These are phyloP conservation scores for Oryzias melastigma DNA, from an alignment of 2,113 vertebrate genomes.

Conservation along the genomic window DNA sequence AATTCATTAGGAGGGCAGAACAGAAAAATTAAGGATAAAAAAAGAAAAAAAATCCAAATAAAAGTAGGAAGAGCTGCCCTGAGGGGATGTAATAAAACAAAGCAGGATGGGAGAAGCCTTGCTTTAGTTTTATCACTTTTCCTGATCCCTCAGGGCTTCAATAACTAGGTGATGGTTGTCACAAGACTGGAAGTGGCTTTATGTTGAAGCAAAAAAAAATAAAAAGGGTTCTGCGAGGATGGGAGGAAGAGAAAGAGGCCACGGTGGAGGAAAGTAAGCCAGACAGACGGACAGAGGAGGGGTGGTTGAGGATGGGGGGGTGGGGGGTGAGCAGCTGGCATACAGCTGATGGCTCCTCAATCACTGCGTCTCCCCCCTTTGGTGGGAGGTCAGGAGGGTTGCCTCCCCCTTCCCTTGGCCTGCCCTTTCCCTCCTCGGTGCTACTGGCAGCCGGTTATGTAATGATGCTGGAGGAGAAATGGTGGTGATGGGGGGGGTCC, in stretches of 20 bases:
- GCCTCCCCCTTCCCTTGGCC: conserved; percentile 2
- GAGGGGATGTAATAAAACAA: conserved; percentile 36
- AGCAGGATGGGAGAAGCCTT: conserved; percentile 27
- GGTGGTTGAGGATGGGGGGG: conserved; percentile 8
- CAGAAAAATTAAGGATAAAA: neutral
- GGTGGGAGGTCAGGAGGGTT: conserved; percentile 62
- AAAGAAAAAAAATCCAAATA: conserved; percentile 17
- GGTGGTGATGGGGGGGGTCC: too few species aligned
- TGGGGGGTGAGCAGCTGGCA: conserved; percentile 65
- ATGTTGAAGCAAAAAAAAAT: conserved; percentile 34
- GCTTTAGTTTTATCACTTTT: conserved; percentile 33
- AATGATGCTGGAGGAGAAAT: conserved; percentile 40
- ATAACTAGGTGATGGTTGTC: conserved; percentile 44
- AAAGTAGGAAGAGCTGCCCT: conserved; percentile 21
- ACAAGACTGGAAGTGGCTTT: conserved; percentile 29
- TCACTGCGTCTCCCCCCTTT: conserved; percentile 67
- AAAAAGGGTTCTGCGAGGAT: conserved; percentile 20
- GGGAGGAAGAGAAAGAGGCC: conserved; percentile 35
- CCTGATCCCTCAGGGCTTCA: conserved; percentile 24
- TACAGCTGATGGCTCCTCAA: conserved; percentile 63
- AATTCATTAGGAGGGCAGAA: conserved; percentile 8
- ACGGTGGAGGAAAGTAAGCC: conserved; percentile 23
- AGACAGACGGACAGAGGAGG: conserved; percentile 27
- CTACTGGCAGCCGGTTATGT: conserved; percentile 49
- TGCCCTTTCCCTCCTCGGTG: conserved; percentile 25